Evolutionary conservation across 2,797 vertebrate genomes (phyloP).

Genomic region (Bucorvus abyssinicus): DNA sequence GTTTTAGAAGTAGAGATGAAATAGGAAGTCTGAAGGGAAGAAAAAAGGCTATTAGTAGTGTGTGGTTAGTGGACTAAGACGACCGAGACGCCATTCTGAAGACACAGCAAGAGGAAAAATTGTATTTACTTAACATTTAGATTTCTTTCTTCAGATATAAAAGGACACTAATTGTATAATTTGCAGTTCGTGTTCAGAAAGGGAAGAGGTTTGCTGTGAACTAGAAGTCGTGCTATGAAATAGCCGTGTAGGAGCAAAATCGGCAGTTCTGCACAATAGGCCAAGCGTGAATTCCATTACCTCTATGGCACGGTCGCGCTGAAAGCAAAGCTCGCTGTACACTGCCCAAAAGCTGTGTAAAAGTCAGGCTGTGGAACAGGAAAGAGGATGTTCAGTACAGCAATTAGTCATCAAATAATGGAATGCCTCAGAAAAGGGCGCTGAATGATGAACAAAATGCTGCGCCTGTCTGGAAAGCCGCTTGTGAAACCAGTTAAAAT

Average conservation of each 20-base stretch:
- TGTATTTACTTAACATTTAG: slow-evolving; percentile 31
- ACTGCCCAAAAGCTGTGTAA: neutral
- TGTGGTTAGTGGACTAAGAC: neutral
- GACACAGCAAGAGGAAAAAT: neutral
- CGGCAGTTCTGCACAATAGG: slow-evolving; percentile 15
- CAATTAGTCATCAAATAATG: neutral
- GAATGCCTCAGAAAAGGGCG: neutral
- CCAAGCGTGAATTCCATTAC: neutral
- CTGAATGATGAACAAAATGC: neutral
- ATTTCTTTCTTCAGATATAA: slow-evolving; percentile 17
- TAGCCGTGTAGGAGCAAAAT: neutral
- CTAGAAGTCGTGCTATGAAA: neutral
- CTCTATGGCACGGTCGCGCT: neutral
- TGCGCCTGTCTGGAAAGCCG: neutral
- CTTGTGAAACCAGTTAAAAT: neutral
- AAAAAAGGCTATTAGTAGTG: neutral
- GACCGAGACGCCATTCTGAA: neutral
- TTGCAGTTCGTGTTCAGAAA: slow-evolving; percentile 2
- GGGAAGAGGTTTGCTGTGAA: slow-evolving; percentile 13
- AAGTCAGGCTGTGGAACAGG: neutral
- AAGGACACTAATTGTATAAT: slow-evolving; percentile 41
- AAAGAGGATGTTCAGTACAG: neutral
- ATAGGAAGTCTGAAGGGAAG: neutral
- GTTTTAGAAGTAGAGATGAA: neutral
- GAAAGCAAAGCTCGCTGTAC: neutral